Evolutionary conservation across 2,888 invertebrate genomes (phyloP).

Genomic region (Amiota communis): DNA sequence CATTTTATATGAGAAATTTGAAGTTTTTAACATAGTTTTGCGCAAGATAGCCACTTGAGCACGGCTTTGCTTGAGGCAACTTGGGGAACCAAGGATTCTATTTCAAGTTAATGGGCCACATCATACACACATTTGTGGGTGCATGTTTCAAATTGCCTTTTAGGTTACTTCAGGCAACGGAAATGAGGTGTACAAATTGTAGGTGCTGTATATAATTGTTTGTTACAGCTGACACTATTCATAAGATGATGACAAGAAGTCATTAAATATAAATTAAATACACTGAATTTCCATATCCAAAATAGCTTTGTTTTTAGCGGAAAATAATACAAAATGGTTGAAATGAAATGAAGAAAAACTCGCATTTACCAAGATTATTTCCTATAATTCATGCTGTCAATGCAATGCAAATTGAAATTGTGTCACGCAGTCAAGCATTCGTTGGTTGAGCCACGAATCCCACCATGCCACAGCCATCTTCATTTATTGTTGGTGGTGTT

Average conservation of each 20-base stretch:
- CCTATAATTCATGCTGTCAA: constrained; percentile 66
- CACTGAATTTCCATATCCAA: background rate
- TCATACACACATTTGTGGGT: no score
- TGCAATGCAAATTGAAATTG: constrained; percentile 66
- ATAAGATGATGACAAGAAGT: no score
- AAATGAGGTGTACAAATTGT: no score
- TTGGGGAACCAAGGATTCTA: background rate
- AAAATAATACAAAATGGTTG: background rate
- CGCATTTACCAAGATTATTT: constrained; percentile 62
- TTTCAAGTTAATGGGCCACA: background rate
- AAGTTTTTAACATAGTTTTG: constrained; percentile 66
- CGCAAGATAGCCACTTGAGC: constrained; percentile 49
- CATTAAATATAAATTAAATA: background rate
- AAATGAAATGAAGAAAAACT: constrained; percentile 46
- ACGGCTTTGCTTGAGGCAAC: constrained; percentile 50
- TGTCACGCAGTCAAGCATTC: constrained; percentile 58
- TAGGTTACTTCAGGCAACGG: no score
- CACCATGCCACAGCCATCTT: constrained; percentile 38
- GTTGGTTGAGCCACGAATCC: background rate
- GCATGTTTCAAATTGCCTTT: no score
- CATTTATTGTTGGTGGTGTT: constrained; percentile 51
- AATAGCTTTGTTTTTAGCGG: background rate
- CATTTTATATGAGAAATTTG: constrained; percentile 17
- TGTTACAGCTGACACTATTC: background rate
- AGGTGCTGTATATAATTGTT: background rate